These are phyloP conservation scores for Zoanthus sansibaricus DNA, from an alignment of 92 coral and sea anemone species.

Conservation along the genomic window DNA sequence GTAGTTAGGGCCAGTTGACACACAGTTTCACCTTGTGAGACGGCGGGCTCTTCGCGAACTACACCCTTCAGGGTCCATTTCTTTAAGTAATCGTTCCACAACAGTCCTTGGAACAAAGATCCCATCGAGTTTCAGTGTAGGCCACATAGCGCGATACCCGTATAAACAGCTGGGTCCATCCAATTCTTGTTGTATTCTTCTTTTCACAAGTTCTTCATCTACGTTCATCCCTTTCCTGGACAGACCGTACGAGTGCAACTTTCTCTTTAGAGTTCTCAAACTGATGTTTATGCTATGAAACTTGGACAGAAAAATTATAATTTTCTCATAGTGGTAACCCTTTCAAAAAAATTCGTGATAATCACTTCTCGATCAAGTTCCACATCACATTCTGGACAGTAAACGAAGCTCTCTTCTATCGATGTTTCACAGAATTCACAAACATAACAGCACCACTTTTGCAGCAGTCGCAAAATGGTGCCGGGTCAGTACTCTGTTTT, in stretches of 20 bases:
- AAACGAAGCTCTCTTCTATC: conserved; percentile 11
- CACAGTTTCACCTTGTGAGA: conserved; percentile 13
- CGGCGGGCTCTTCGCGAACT: conserved; percentile 9
- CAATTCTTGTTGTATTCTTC: conserved; percentile 8
- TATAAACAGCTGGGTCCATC: conserved; percentile 1
- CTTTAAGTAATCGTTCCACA: background rate
- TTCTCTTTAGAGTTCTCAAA: background rate
- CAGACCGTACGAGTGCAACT: background rate
- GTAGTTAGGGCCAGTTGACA: conserved; percentile 4
- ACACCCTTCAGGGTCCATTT: conserved; percentile 4
- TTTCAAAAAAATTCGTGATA: conserved; percentile 19
- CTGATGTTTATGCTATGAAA: background rate
- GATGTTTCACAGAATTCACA: conserved; percentile 25
- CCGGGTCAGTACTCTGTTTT: background rate
- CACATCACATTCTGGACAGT: conserved; percentile 25
- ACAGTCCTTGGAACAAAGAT: no score
- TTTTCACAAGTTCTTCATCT: background rate
- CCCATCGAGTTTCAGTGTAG: no score
- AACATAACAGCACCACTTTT: conserved; percentile 20
- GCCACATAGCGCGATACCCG: no score
- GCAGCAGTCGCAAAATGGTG: conserved; percentile 36
- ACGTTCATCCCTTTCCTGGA: background rate
- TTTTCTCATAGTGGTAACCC: conserved; percentile 7
- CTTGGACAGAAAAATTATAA: background rate
- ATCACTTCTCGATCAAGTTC: conserved; percentile 20